Evolutionary conservation across 1,140 invertebrate genomes (phyloP).

Genomic region (Aphis gossypii): DNA sequence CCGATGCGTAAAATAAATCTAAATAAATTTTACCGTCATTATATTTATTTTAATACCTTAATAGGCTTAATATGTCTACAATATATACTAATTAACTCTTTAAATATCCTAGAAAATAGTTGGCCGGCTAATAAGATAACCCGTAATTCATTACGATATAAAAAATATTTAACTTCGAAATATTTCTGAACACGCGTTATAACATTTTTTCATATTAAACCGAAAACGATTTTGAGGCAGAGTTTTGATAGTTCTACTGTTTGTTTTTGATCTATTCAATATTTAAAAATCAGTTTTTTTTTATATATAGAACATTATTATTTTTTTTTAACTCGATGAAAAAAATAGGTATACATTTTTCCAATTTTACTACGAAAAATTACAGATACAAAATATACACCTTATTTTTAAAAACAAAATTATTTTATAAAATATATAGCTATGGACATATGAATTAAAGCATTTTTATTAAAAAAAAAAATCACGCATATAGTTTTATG

Average conservation of each 20-base stretch:
- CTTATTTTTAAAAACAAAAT: not conserved
- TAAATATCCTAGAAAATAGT: not conserved
- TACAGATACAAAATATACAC: not conserved
- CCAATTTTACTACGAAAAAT: not conserved
- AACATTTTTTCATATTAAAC: not conserved
- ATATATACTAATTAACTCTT: not conserved
- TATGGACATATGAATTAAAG: too few relatives aligned
- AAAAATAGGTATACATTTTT: not conserved
- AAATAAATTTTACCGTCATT: not conserved
- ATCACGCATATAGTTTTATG: not conserved
- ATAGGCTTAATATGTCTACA: not conserved
- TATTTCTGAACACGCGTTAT: too few relatives aligned
- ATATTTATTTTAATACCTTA: not conserved
- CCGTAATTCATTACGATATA: not conserved
- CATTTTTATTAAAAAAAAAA: too few relatives aligned
- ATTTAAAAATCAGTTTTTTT: not conserved
- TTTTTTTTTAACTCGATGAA: not conserved
- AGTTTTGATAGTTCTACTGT: too few relatives aligned
- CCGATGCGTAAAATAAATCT: not conserved
- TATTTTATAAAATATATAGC: not conserved
- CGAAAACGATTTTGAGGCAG: too few relatives aligned
- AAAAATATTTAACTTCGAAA: not conserved
- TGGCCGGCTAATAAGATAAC: not conserved
- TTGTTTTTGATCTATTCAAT: not conserved
- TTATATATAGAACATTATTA: not conserved